Conservation (phyloP, 2,797 vertebrate genomes). For the Valencia hispanica region DNA sequence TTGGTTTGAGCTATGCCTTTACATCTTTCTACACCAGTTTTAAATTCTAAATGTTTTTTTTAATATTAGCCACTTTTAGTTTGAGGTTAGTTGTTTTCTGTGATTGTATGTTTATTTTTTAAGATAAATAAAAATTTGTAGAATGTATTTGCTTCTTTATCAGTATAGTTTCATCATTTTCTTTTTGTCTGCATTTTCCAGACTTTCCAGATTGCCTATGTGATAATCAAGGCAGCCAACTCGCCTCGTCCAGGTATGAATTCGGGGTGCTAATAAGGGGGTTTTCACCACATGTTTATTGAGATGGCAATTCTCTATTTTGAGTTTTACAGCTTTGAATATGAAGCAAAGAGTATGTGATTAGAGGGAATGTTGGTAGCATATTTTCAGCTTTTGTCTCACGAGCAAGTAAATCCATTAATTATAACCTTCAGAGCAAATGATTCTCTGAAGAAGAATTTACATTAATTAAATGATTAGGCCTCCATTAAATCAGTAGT, state of each 20-base stretch:
- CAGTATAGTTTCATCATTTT: not conserved
- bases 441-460: slow-evolving; percentile 18
- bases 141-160: not conserved
- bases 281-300: not conserved
- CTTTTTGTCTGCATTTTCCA: slow-evolving; percentile 58
- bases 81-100: not conserved
- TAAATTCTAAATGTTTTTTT: not conserved
- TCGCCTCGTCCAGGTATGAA: slow-evolving; percentile 87
- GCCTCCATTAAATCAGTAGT: slow-evolving; percentile 11
- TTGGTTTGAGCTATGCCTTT: not conserved
- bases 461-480: slow-evolving; percentile 11
- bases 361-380: slow-evolving; percentile 16
- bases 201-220: slow-evolving; percentile 96
- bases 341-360: slow-evolving; percentile 23
- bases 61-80: not conserved
- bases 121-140: not conserved
- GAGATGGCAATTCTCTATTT: not conserved
- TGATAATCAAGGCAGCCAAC: slow-evolving; percentile 96
- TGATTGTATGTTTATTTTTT: not conserved
- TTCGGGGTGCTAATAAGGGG: not conserved
- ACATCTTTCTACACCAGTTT: not conserved
- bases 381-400: slow-evolving; percentile 14
- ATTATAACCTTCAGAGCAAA: slow-evolving; percentile 21
- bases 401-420: slow-evolving; percentile 11
- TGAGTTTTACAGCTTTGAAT: not conserved